Evolutionary conservation across 2,888 invertebrate species (phyloP).

Genomic region (Leptinotarsa tumamoca): DNA sequence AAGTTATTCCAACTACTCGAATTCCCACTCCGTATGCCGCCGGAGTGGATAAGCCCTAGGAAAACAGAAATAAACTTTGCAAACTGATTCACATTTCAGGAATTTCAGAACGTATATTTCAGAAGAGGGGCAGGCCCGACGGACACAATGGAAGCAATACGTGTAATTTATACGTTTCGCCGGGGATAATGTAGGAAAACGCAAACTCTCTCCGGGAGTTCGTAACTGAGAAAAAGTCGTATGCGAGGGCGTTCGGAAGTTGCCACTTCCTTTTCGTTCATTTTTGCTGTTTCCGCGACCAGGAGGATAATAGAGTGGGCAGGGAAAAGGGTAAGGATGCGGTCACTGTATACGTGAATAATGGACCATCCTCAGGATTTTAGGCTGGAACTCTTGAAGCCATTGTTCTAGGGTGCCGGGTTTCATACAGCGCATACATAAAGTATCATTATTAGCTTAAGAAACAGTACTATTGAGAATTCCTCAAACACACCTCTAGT

Average conservation of each 20-base stretch:
- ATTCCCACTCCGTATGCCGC: neutral
- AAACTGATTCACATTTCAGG: conserved; percentile 10
- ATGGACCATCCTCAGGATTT: neutral
- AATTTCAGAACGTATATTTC: neutral
- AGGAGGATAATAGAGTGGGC: neutral
- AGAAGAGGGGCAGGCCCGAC: neutral
- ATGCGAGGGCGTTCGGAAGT: neutral
- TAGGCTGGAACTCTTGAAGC: neutral
- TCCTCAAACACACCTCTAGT: no score
- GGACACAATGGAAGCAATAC: conserved; percentile 27
- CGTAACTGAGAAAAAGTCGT: neutral
- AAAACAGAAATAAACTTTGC: conserved; percentile 10
- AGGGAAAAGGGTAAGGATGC: conserved; percentile 2
- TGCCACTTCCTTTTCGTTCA: neutral
- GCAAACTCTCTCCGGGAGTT: neutral
- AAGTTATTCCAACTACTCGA: conserved; percentile 11
- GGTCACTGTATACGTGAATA: conserved; percentile 4
- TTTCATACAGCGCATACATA: no score
- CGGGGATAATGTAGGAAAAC: conserved; percentile 21
- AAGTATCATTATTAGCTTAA: no score
- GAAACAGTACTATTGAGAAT: no score
- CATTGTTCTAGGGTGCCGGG: no score
- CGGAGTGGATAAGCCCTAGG: neutral
- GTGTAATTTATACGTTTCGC: conserved; percentile 27
- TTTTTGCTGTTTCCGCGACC: neutral